Base-by-base conservation (phyloP, 2,888 invertebrate genomes). In the Drosophila monieri region DNA sequence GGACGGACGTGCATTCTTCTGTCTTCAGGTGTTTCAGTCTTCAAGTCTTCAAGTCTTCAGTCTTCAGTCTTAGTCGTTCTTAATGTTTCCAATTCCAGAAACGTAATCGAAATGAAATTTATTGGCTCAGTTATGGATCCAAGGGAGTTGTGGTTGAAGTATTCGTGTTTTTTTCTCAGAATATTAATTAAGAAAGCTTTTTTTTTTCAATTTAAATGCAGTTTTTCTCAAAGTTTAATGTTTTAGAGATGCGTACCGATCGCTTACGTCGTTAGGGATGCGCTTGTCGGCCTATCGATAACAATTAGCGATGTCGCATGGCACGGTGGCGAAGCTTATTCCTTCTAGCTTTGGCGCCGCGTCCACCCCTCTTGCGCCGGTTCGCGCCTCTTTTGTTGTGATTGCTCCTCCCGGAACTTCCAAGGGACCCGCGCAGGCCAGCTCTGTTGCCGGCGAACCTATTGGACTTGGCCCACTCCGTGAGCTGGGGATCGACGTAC, bases 1-100 rank as follows among this genome's bases (percentile, higher is more conserved):
- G 8, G 35, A 54, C 47, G 8, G 35, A 54, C 47, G 56, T 55
- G 55, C 44, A 47, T 8, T 44, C 21, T 15, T 15, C 49, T 8
- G 21, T 21, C 30, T 25, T 30, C 41, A 43, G 30, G 18, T 18
- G 18, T 18, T 18, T 43, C 9, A 21, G 32, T 35, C 23, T 35
- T 15, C 12, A 1, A 18, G 18, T 18, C 18, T 18, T 18, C 18
- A n/a, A n/a, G n/a, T n/a, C n/a, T n/a, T 43, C 9, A 18, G 32
- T 35, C 23, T 35, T 15, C 12, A n/a, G n/a, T n/a, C n/a, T n/a
- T n/a, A n/a, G n/a, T n/a, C n/a, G 21, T 10, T 35, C 9, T 44
- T 44, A 1, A 21, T 44, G 12, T 44, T 3, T 44, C 10, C 21
- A 12, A 21, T 23, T 21, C 12, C 14, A 37, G n/a, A 6, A n/a